Base-by-base conservation (phyloP, 2,888 invertebrate genomes). In the Chrysomela aeneicollis region DNA sequence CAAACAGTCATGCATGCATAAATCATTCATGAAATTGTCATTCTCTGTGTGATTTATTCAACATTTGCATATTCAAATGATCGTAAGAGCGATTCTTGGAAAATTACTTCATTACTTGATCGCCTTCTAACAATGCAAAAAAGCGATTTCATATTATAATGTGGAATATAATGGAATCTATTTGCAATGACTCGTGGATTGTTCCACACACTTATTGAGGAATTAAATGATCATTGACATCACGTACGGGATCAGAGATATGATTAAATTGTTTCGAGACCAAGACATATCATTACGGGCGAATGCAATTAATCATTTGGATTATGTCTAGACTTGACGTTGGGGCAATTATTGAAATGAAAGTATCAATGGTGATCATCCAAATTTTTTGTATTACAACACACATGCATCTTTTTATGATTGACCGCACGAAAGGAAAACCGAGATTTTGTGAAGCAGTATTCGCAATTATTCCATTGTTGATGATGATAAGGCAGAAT, bases 31-130 rank as follows among this genome's bases (percentile, higher is more conserved):
- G 52, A 52, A 30, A 32, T 51, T 61, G 51, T 49, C 15, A 17
- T 46, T 51, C 35, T 49, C 42, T 21, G 21, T 9, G 49, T 63
- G 60, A 60, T 64, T 60, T 60, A 59, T 46, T 61, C 15, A 30
- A 18, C n/a, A 64, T 64, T 52, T 64, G 47, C 64, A 64, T 61
- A 53, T 46, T 63, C 21, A 64, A 57, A 35, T 61, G 26, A 32
- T 46, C 51, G 46, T 57, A 55, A 46, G 49, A 49, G 42, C 59
- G 51, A 17, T 58, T 61, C 64, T 18, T n/a, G 57, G 57, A 57
- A 19, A 46, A 57, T 57, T 46, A 30, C 47, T 30, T 15, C 17
- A 57, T 57, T 57, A 57, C 42, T 57, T 30, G 22, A 18, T 57
- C n/a, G 55, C 42, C 42, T 42, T 42, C n/a, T 42, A 8, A 42